Conservation (phyloP, 2,888 invertebrate genomes). For the Mesopsocus fuscifrons region DNA sequence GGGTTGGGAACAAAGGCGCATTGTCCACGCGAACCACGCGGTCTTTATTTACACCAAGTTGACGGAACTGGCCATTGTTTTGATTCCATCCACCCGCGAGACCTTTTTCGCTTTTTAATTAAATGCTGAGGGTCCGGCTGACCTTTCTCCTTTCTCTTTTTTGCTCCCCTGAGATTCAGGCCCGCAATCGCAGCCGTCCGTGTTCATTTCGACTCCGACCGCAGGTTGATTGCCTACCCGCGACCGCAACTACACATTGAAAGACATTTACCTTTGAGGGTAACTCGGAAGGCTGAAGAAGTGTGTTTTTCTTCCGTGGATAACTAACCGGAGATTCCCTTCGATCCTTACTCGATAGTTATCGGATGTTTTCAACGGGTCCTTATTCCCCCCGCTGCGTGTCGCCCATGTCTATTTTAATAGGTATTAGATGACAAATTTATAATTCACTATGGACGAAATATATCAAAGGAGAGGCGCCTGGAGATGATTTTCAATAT, state of each 20-base stretch:
- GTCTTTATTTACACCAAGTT: neutral
- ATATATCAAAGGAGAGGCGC: conserved; percentile 8
- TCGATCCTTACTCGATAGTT: too few relatives aligned
- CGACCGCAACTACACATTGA: too few relatives aligned
- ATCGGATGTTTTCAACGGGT: too few relatives aligned
- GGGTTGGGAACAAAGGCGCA: neutral
- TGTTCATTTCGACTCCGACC: neutral
- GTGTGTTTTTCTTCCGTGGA: too few relatives aligned
- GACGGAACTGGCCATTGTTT: neutral
- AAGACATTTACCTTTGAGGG: too few relatives aligned
- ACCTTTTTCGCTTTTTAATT: neutral
- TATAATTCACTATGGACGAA: conserved; percentile 8
- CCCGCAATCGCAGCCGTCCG: neutral
- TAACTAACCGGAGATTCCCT: too few relatives aligned
- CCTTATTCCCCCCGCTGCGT: neutral
- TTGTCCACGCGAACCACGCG: neutral
- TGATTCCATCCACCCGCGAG: neutral
- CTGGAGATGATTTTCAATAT: conserved; percentile 2
- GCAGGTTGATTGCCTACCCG: too few relatives aligned
- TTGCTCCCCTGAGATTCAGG: neutral
- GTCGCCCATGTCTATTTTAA: neutral
- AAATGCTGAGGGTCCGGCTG: neutral
- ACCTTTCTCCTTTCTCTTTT: neutral
- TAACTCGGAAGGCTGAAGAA: too few relatives aligned
- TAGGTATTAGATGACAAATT: conserved; percentile 10